Conservation (phyloP, 1,140 invertebrate genomes). For the Papilio helenus region DNA sequence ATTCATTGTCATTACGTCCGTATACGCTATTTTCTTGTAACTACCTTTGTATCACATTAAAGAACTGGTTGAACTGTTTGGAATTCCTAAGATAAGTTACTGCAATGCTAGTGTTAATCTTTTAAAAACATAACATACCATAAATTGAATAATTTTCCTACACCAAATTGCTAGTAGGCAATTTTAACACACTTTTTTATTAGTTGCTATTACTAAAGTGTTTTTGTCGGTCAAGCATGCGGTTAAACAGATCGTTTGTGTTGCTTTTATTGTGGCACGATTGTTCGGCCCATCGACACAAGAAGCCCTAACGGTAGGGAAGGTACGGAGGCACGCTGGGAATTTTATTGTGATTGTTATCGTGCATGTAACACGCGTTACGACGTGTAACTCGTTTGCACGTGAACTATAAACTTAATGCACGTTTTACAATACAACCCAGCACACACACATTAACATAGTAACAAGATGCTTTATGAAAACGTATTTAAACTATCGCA, state of each 20-base stretch:
- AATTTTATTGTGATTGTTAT: constrained; percentile 46
- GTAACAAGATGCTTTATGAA: neutral
- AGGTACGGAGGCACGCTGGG: constrained; percentile 40
- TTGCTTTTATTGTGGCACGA: constrained; percentile 66
- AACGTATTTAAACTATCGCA: neutral
- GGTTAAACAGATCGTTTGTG: constrained; percentile 61
- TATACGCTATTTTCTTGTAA: neutral
- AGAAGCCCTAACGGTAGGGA: constrained; percentile 54
- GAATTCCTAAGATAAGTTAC: neutral
- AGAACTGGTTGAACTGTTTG: neutral
- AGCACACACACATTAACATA: neutral
- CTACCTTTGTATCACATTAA: neutral
- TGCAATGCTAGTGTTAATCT: neutral
- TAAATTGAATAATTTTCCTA: neutral
- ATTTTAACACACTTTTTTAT: neutral
- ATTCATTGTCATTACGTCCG: neutral
- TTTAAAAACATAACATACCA: neutral
- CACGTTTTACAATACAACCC: neutral
- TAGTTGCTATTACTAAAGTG: neutral
- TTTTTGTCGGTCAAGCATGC: constrained; percentile 7
- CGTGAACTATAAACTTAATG: neutral
- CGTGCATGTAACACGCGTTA: constrained; percentile 33
- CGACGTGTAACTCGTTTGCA: constrained; percentile 13
- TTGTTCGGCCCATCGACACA: constrained; percentile 53
- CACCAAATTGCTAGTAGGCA: no score